Evolutionary conservation across 1,140 invertebrate species (phyloP), one percentile per base, ranked within the genome.

Genomic region (Hetaerina americana): DNA sequence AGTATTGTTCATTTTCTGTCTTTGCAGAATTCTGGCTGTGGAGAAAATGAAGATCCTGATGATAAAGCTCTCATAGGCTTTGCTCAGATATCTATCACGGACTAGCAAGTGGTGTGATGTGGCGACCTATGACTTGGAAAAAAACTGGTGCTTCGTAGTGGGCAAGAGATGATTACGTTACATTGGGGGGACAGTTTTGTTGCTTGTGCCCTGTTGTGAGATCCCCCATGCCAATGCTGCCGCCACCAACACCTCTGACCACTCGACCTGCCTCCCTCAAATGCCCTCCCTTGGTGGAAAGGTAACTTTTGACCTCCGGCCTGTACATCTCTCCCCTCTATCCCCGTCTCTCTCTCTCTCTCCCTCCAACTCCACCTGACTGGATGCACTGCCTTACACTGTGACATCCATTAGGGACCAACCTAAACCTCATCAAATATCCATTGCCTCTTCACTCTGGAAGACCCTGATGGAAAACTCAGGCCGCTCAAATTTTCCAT

Each of bases 51-150:
- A 86, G 87, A 90, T 26, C 88, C 92, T 22, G 96, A 98, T 82
- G 96, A 98, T 79, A 94, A 95, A 76, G 91, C 94, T 10, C 84
- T 99, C 72, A 89, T 97, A 78, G 97, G 96, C 77, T 98, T 92
- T 87, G 97, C 97, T 79, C 95, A 98, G 84, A 90, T 99, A 76
- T 96, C 95, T 49, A 90, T 96, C 78, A 90, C 90, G 24, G 92
- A 94, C 83, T 94, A 86, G 67, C n/a, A n/a, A n/a, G 40, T 57
- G 40, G 15, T 57, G 40, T 57, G 40, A 12, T 18, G 15, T 57
- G 40, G 40, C 15, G 10, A 57, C 15, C 40, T 18, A 57, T 57
- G 40, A 57, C 40, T 57, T n/a, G 22, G 22, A 57, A 40, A 57
- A 57, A n/a, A 57, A 57, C 22, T 57, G 40, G 40, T 57, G 40